Conservation (phyloP, 2,888 invertebrate species). For the Lordiphosa andalusiaca region DNA sequence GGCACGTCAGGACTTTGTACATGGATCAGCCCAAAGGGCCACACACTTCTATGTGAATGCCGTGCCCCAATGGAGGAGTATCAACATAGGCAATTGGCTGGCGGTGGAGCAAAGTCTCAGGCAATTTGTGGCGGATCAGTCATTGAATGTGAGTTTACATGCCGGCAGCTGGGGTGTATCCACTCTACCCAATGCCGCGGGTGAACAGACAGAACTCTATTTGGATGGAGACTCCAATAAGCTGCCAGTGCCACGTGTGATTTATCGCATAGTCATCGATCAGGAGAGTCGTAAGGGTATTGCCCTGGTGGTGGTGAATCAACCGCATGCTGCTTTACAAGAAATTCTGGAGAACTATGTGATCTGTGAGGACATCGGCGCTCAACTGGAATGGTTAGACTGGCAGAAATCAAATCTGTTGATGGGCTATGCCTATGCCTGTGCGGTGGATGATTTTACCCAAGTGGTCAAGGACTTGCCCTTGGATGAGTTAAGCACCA, state of each 20-base stretch:
- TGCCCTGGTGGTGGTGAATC: slow-evolving; percentile 78
- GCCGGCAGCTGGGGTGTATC: slow-evolving; percentile 82
- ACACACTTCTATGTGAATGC: slow-evolving; percentile 82
- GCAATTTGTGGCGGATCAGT: slow-evolving; percentile 76
- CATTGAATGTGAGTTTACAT: slow-evolving; percentile 79
- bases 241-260: slow-evolving; percentile 82
- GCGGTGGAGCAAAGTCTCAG: slow-evolving; percentile 81
- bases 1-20: slow-evolving; percentile 81
- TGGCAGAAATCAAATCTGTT: slow-evolving; percentile 50
- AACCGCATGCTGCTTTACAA: slow-evolving; percentile 65
- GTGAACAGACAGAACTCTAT: slow-evolving; percentile 72
- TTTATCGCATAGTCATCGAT: slow-evolving; percentile 82
- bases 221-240: slow-evolving; percentile 65
- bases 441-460: slow-evolving; percentile 57
- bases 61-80: slow-evolving; percentile 82
- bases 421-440: slow-evolving; percentile 64
- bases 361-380: slow-evolving; percentile 62
- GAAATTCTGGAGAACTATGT: slow-evolving; percentile 58
- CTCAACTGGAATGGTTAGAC: slow-evolving; percentile 53
- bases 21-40: slow-evolving; percentile 80
- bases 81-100: slow-evolving; percentile 83
- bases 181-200: slow-evolving; percentile 80
- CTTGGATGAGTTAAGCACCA: slow-evolving; percentile 40
- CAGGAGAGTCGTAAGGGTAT: slow-evolving; percentile 65
- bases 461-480: slow-evolving; percentile 52